Evolutionary conservation across 1,140 invertebrate genomes (phyloP).

Genomic region (Euschistus heros): DNA sequence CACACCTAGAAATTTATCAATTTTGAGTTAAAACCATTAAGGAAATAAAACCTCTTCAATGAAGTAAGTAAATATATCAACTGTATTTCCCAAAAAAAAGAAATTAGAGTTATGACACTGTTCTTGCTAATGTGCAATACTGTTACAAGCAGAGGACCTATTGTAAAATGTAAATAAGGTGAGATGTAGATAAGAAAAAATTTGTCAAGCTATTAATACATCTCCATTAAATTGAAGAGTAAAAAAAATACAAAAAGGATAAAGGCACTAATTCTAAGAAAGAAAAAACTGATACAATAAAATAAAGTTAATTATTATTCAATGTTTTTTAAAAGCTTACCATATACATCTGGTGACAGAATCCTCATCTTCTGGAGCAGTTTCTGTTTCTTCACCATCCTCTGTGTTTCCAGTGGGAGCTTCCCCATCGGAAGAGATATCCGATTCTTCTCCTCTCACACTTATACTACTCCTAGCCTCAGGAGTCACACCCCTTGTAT

Average conservation of each 20-base stretch:
- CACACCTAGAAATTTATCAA: too few species aligned
- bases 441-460: conserved; percentile 45
- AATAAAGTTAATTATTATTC: not conserved
- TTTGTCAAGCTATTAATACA: too few species aligned
- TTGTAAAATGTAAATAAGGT: too few species aligned
- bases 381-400: conserved; percentile 77
- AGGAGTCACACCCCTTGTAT: not conserved
- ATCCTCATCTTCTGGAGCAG: conserved; percentile 69
- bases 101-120: too few species aligned
- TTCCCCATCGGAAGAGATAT: conserved; percentile 43
- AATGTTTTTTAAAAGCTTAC: conserved; percentile 33
- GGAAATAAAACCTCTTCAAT: too few species aligned
- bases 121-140: too few species aligned
- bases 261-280: not conserved
- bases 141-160: too few species aligned
- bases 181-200: too few species aligned
- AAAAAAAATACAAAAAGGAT: conserved; percentile 12
- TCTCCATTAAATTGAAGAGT: too few species aligned
- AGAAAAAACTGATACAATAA: too few species aligned
- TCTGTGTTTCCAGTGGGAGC: conserved; percentile 40
- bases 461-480: not conserved
- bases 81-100: not conserved
- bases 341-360: conserved; percentile 85
- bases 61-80: too few species aligned
- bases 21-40: too few species aligned